Evolutionary conservation across 2,113 vertebrate genomes (phyloP), one percentile per base, ranked within the genome.

Genomic region (Ageneiosus marmoratus): DNA sequence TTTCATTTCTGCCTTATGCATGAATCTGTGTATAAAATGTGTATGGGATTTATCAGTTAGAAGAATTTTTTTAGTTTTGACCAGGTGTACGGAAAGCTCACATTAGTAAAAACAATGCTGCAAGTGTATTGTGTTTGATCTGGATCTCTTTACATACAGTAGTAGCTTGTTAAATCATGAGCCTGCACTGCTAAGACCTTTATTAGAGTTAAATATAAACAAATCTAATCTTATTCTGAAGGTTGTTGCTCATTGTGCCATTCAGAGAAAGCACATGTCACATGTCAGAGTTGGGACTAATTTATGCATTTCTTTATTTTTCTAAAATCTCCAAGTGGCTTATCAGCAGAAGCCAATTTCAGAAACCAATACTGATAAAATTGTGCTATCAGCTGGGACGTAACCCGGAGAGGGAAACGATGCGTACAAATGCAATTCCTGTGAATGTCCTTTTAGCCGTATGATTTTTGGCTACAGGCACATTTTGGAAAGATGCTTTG

Each of bases 161-260:
- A 6, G 24, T 22, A 5, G 2, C 22, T 70, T 44, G 22, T 48
- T 48, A 73, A 8, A 29, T 73, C 69, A 27, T 16, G 11, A 46
- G 41, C 24, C 41, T 72, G 44, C 48, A 16, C 13, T 73, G 37
- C 37, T 8, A 48, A 48, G 69, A 48, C 44, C 27, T 27, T 8
- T 73, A 44, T 73, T 73, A 50, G n/a, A 73, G 44, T 48, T 32
- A 75, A 53, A 76, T 55, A 37, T 50, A 76, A 55, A 37, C 10
- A 76, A 76, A 32, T 22, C 50, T 55, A 46, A 55, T 76, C 73
- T 55, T 18, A 76, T 29, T 76, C 13, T 76, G 73, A 76, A 76
- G 32, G 73, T 76, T 76, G 73, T 55, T 55, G 73, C 73, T 53
- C 10, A 24, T 55, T 1, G 20, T 34, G 50, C 50, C 1, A 37